A percentile compares a stretch with the other conserved stretches of the same genome.
These are phyloP conservation scores for Gymnocheta viridis DNA, from an alignment of 2,888 invertebrate species.

Conservation along the genomic window DNA sequence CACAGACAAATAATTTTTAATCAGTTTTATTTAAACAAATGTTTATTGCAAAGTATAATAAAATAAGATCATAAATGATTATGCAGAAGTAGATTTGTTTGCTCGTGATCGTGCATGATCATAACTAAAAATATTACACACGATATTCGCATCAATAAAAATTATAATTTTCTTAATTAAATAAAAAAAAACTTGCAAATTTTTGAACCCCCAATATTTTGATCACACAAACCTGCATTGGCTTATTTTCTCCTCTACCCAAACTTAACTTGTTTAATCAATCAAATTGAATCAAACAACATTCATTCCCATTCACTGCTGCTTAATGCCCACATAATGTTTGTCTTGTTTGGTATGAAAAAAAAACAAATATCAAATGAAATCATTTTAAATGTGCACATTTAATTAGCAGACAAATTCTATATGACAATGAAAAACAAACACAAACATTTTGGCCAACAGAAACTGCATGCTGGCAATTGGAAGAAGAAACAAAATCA, in stretches of 20 bases:
- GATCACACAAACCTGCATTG: background rate
- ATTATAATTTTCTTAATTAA: no score
- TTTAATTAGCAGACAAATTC: conserved; percentile 43
- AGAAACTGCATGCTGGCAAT: background rate
- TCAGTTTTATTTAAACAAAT: no score
- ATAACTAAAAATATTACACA: no score
- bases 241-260: background rate
- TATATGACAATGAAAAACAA: no score
- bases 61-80: no score
- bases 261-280: background rate
- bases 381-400: conserved; percentile 21
- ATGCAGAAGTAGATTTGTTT: no score
- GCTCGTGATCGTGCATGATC: no score
- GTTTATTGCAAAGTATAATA: no score
- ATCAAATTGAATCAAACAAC: background rate
- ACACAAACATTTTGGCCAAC: background rate
- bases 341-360: background rate
- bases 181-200: background rate
- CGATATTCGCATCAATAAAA: no score
- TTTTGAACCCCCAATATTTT: background rate
- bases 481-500: background rate
- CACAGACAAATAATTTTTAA: no score
- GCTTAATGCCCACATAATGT: conserved; percentile 4
- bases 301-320: background rate
- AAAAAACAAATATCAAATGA: conserved; percentile 4